A percentile compares a stretch with the other conserved stretches of the same genome.
Evolutionary conservation across 2,797 vertebrate species (phyloP).

Genomic region (Lacerta bilineata): DNA sequence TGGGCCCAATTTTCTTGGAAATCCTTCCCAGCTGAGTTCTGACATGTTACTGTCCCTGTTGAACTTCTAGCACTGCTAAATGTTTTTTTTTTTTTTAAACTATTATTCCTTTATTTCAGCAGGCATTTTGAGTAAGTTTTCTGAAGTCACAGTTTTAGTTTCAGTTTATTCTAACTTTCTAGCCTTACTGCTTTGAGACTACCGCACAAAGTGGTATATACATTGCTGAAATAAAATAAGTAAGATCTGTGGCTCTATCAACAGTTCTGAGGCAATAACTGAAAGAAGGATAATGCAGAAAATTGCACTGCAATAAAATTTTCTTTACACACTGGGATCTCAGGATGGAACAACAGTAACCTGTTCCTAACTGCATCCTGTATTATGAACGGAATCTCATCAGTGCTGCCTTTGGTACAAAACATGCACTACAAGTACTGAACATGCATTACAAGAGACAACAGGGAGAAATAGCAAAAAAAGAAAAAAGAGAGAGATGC

Average conservation of each 20-base stretch:
- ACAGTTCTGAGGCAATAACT: neutral
- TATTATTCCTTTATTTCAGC: too few relatives aligned
- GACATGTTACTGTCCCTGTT: too few relatives aligned
- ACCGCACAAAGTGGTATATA: too few relatives aligned
- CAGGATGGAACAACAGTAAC: slow-evolving; percentile 19
- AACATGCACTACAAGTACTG: slow-evolving; percentile 44
- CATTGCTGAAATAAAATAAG: too few relatives aligned
- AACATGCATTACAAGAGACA: slow-evolving; percentile 46
- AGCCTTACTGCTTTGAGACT: too few relatives aligned
- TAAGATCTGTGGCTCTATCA: neutral
- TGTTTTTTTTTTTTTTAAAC: too few relatives aligned
- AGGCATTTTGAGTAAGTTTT: too few relatives aligned
- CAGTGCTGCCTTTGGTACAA: slow-evolving; percentile 58
- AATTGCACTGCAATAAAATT: neutral
- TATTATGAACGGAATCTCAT: slow-evolving; percentile 48
- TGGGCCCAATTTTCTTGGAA: too few relatives aligned
- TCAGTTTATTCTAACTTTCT: too few relatives aligned
- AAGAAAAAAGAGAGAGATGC: slow-evolving; percentile 57
- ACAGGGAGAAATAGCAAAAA: slow-evolving; percentile 51
- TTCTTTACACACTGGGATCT: neutral
- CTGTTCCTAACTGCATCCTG: slow-evolving; percentile 4
- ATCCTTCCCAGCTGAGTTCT: too few relatives aligned
- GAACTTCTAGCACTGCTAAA: too few relatives aligned
- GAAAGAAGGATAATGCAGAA: neutral
- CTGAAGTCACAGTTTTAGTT: too few relatives aligned